Evolutionary conservation across 2,888 invertebrate species (phyloP), one percentile per base, ranked within the genome.

Genomic region (Holacanthella duospinosa): DNA sequence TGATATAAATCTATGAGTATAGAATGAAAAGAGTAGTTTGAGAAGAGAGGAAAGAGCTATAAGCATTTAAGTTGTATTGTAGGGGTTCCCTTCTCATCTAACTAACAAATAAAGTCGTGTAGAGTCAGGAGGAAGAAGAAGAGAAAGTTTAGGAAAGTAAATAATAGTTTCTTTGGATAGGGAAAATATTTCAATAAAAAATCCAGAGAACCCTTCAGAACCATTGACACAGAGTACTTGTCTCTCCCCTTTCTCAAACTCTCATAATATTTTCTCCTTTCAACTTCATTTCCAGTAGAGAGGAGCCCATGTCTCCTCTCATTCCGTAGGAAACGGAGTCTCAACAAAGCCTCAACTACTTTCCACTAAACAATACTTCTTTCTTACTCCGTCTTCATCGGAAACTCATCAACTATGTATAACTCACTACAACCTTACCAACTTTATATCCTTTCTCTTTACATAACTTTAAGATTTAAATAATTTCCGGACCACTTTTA

Each of bases 141-240:
- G 4, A 21, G 48, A 48, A 48, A 21, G 16, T 21, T 48, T 48
- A n/a, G 19, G 16, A 48, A 48, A 48, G 48, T 48, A 48, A 9
- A 48, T 48, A 48, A 48, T 48, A 48, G 16, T 9, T 48, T 48
- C 21, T 48, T 48, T 21, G 48, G 21, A 16, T 21, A 48, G 48
- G 21, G 19, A 63, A 63, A 63, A 63, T 63, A 63, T 63, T 63
- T 63, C 63, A 63, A 63, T 63, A 63, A 63, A 48, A n/a, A 63
- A 63, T 63, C 55, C 60, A 44, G 53, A 63, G 63, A 63, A 63
- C 63, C 63, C 60, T 63, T 63, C 60, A 63, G 56, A 43, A 55
- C 55, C 63, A 63, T 59, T 44, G 63, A 63, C 59, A 59, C 59
- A 44, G 19, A 25, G 29, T 43, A 36, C 44, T 59, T 27, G 43